Conservation (phyloP, 2,797 vertebrate genomes). For the Trachurus trachurus region DNA sequence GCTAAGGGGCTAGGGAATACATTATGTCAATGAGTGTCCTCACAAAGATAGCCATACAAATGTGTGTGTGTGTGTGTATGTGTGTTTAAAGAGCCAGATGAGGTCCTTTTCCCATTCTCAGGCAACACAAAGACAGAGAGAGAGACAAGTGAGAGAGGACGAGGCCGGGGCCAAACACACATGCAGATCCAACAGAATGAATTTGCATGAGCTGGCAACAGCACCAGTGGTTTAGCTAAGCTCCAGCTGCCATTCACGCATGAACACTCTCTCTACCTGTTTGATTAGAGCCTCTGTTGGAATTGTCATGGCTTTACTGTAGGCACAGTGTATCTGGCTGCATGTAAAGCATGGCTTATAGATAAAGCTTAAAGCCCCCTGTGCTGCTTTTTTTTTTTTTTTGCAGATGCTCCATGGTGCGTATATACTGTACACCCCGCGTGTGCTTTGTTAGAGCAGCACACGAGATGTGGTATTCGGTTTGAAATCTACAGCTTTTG, state of each 20-base stretch:
- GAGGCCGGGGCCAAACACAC: constrained; percentile 42
- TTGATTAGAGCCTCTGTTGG: constrained; percentile 52
- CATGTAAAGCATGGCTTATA: constrained; percentile 29
- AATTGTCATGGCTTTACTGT: constrained; percentile 20
- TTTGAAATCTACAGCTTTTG: constrained; percentile 69
- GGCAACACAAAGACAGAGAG: not conserved
- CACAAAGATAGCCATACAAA: too few species aligned
- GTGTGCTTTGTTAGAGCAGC: constrained; percentile 40
- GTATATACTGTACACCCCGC: too few species aligned
- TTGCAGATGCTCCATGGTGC: constrained; percentile 8
- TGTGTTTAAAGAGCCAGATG: constrained; percentile 1
- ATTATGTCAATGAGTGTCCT: too few species aligned
- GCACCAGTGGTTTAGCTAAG: constrained; percentile 49
- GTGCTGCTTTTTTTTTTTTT: not conserved
- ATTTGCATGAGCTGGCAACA: constrained; percentile 73
- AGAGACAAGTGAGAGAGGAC: constrained; percentile 18
- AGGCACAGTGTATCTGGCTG: constrained; percentile 20
- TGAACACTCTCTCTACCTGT: constrained; percentile 62
- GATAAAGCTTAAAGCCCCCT: constrained; percentile 27
- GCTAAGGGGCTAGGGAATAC: too few species aligned
- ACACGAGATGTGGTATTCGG: constrained; percentile 46
- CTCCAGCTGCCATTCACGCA: constrained; percentile 62
- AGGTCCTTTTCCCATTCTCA: constrained; percentile 32
- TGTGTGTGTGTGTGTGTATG: too few species aligned
- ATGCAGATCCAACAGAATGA: constrained; percentile 43